phyloP scores from a whole-genome alignment of 1,140 invertebrate genomes.

The Bombus cullumanus region DNA sequence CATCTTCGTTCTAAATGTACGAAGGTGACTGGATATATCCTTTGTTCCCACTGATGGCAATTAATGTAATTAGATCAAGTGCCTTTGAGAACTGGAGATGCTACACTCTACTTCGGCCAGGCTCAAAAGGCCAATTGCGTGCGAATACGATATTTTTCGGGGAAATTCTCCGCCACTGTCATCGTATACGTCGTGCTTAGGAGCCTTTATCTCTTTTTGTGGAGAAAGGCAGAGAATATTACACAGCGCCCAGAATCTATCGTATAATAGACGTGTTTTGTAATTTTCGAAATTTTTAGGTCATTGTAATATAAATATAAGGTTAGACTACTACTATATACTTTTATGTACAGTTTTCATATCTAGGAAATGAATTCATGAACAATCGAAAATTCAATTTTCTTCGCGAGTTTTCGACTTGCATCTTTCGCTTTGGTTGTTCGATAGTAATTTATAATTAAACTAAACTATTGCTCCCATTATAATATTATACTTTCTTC shows the following conservation, averaged over 20 bases:
- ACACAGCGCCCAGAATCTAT: not conserved
- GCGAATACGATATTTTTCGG: not conserved
- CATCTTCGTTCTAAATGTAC: not conserved
- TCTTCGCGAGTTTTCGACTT: not conserved
- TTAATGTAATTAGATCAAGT: conserved; percentile 23
- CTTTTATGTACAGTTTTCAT: no score
- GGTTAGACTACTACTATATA: no score
- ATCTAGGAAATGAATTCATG: no score
- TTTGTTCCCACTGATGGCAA: not conserved
- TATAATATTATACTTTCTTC: not conserved
- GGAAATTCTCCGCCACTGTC: no score
- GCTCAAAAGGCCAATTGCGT: not conserved
- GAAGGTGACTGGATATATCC: not conserved
- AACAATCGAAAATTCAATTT: not conserved
- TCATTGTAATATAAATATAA: no score
- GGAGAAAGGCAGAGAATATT: no score
- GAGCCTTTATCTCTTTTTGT: fast-evolving
- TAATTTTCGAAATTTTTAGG: not conserved
- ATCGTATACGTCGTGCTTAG: not conserved
- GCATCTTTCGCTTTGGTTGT: no score
- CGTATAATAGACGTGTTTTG: not conserved
- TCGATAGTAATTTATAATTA: not conserved
- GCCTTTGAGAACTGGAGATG: not conserved
- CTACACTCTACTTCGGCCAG: not conserved
- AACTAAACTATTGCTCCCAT: not conserved